A percentile compares a stretch with the other conserved stretches of the same genome.
phyloP scores from a whole-genome alignment of 1,140 invertebrate species.

The Brachionus rubens region DNA sequence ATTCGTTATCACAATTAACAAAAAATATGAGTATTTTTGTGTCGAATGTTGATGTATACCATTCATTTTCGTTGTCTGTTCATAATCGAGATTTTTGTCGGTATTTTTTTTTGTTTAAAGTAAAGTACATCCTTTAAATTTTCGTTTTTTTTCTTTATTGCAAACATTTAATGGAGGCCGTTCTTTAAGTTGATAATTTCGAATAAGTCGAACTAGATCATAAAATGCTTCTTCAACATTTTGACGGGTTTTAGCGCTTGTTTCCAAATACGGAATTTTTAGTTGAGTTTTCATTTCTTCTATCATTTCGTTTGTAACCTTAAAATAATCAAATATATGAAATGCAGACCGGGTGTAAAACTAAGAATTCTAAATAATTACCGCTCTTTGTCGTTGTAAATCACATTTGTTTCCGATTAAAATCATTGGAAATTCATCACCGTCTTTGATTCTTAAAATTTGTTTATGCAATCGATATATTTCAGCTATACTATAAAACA shows the following conservation, averaged over 20 bases:
- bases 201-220: constrained; percentile 67
- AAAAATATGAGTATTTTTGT: no score
- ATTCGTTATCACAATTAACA: no score
- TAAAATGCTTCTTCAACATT: constrained; percentile 90
- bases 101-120: background rate
- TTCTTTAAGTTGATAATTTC: constrained; percentile 30
- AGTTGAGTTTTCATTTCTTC: constrained; percentile 21
- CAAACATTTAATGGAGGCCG: constrained; percentile 7
- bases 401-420: constrained; percentile 87
- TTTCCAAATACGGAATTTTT: constrained; percentile 73
- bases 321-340: no score
- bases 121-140: constrained; percentile 3
- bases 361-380: constrained; percentile 60
- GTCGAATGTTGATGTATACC: no score
- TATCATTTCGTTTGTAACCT: constrained; percentile 40
- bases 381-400: constrained; percentile 76
- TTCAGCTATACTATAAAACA: constrained; percentile 2
- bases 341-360: no score
- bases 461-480: constrained; percentile 88
- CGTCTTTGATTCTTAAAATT: constrained; percentile 82
- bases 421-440: constrained; percentile 83
- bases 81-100: no score
- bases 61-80: no score
- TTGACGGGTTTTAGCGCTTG: constrained; percentile 85
- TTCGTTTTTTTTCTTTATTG: constrained; percentile 16